A percentile compares a stretch with the other conserved stretches of the same genome.
phyloP scores from a whole-genome alignment of 1,140 invertebrate genomes.

The Polypedilum pembai region DNA sequence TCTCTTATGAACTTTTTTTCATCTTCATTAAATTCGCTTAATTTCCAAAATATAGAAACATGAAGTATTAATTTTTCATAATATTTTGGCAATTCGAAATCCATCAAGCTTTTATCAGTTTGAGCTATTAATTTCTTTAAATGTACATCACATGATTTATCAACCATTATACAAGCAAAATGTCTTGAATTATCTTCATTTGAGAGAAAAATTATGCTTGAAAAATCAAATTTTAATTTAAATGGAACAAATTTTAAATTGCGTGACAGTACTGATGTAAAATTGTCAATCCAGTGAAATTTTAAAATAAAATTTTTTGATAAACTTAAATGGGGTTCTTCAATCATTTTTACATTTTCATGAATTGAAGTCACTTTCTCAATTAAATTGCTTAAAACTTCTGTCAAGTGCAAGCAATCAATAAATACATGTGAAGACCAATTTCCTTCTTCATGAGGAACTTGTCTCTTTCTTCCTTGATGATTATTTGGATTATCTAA shows the following conservation, averaged over 20 bases:
- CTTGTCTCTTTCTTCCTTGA: background rate
- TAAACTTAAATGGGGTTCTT: background rate
- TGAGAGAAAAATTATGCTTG: background rate
- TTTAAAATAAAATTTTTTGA: background rate
- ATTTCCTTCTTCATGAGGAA: background rate
- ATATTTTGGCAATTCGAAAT: background rate
- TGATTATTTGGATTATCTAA: background rate
- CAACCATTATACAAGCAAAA: background rate
- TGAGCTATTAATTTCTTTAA: background rate
- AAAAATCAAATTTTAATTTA: background rate
- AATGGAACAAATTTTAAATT: background rate
- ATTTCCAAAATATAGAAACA: background rate
- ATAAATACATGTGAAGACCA: background rate
- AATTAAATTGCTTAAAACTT: background rate
- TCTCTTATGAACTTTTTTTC: background rate
- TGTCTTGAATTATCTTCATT: slow-evolving; percentile 1
- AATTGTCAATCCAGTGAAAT: background rate
- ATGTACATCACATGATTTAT: background rate
- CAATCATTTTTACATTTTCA: background rate
- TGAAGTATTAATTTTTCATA: background rate
- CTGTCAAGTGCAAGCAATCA: background rate
- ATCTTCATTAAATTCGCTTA: background rate
- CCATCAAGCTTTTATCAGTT: background rate
- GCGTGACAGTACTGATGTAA: background rate
- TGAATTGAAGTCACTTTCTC: background rate